Evolutionary conservation across 2,113 vertebrate genomes (phyloP).

Genomic region (Aegithalos caudatus): DNA sequence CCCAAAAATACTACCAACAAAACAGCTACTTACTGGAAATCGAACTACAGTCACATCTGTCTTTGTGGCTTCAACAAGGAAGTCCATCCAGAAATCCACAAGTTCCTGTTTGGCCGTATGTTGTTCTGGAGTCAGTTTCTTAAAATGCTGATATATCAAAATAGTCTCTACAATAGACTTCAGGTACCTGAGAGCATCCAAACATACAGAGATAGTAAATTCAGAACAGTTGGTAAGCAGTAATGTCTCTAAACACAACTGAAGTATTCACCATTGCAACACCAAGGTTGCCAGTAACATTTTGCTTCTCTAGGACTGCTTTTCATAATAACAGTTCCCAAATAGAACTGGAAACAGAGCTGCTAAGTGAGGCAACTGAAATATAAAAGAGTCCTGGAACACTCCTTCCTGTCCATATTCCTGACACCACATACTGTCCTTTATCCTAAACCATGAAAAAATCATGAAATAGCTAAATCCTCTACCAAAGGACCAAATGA

Average conservation of each 20-base stretch:
- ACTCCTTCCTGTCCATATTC: background rate
- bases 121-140: constrained; percentile 84
- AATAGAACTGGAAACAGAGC: background rate
- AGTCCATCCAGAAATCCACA: constrained; percentile 99
- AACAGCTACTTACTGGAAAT: constrained; percentile 87
- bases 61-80: constrained; percentile 94
- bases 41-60: constrained; percentile 91
- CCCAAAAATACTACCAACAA: background rate
- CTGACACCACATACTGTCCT: background rate
- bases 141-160: constrained; percentile 94
- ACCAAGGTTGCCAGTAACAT: background rate
- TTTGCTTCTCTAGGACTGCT: background rate
- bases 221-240: background rate
- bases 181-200: constrained; percentile 84
- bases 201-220: background rate
- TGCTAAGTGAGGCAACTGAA: background rate
- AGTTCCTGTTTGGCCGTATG: constrained; percentile 86
- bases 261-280: background rate
- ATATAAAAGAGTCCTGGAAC: background rate
- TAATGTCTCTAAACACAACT: background rate
- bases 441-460: background rate
- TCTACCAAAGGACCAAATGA: background rate
- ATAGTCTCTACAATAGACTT: constrained; percentile 94
- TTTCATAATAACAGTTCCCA: background rate
- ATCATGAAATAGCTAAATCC: background rate